These are phyloP conservation scores for Hyperoplus lanceolatus DNA, from an alignment of 2,797 vertebrate genomes.

Conservation along the genomic window DNA sequence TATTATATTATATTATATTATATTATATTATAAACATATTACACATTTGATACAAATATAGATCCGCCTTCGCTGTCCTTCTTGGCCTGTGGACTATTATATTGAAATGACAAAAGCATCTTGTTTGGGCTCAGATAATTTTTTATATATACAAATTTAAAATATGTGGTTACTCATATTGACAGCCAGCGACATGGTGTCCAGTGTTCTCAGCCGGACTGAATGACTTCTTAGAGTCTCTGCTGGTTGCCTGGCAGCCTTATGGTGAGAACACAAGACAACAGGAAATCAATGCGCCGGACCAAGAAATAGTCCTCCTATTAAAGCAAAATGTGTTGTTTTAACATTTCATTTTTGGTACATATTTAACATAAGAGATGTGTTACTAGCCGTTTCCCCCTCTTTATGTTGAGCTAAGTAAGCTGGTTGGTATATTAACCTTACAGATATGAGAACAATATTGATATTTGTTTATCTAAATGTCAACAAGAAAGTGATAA, in stretches of 20 bases:
- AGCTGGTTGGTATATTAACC: not conserved
- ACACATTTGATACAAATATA: not conserved
- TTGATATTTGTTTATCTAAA: not conserved
- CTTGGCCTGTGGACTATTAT: not conserved
- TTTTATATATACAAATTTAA: not conserved
- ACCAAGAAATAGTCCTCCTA: too few relatives aligned
- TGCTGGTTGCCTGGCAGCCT: not conserved
- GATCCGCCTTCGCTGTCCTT: not conserved
- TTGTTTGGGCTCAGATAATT: too few relatives aligned
- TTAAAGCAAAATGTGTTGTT: not conserved
- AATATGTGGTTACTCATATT: too few relatives aligned
- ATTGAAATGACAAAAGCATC: not conserved
- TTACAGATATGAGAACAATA: not conserved
- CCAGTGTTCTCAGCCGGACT: not conserved
- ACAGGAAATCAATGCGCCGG: not conserved
- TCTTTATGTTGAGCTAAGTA: conserved; percentile 13
- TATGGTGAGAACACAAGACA: not conserved
- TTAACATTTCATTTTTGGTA: not conserved
- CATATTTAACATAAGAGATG: not conserved
- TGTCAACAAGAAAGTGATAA: not conserved
- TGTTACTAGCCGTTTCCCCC: not conserved
- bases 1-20: too few relatives aligned
- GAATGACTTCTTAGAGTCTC: conserved; percentile 5
- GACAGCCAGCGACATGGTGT: not conserved
- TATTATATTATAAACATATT: too few relatives aligned